A percentile compares a stretch with the other conserved stretches of the same genome.
These are phyloP conservation scores for Pongo abelii DNA, from an alignment of 2,113 vertebrate species.

Conservation along the genomic window DNA sequence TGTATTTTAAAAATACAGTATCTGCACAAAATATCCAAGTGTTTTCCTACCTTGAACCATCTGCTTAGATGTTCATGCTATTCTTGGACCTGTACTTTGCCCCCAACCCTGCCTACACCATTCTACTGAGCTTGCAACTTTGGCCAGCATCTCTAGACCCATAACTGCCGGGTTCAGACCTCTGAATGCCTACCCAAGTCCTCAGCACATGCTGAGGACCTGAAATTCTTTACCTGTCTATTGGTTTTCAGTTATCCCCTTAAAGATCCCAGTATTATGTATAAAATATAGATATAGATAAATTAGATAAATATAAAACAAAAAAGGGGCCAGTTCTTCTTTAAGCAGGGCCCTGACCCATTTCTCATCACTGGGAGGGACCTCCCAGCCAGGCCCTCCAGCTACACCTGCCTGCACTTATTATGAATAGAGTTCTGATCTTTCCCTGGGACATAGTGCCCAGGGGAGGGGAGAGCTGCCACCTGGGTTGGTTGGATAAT, in stretches of 20 bases:
- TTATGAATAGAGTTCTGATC: too few relatives aligned
- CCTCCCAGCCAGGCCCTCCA: too few relatives aligned
- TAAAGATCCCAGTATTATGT: not conserved
- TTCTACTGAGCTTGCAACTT: not conserved
- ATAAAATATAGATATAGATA: not conserved
- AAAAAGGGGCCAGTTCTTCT: too few relatives aligned
- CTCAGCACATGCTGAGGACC: not conserved
- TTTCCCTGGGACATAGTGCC: too few relatives aligned
- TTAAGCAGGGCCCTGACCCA: too few relatives aligned
- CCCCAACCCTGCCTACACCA: not conserved
- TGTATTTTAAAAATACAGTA: not conserved
- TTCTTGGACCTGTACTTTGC: not conserved
- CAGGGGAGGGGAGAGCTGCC: too few relatives aligned
- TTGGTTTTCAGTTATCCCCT: not conserved
- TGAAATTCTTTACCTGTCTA: not conserved
- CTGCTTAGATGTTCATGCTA: not conserved
- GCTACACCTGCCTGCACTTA: too few relatives aligned
- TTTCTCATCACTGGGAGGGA: too few relatives aligned
- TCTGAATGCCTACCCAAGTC: not conserved
- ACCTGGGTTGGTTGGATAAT: too few relatives aligned
- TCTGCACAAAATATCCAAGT: not conserved
- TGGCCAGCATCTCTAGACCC: not conserved
- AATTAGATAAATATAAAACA: not conserved
- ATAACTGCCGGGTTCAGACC: not conserved
- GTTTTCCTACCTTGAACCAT: not conserved